Conservation (phyloP, 2,797 vertebrate genomes). For the Danio choprae region DNA sequence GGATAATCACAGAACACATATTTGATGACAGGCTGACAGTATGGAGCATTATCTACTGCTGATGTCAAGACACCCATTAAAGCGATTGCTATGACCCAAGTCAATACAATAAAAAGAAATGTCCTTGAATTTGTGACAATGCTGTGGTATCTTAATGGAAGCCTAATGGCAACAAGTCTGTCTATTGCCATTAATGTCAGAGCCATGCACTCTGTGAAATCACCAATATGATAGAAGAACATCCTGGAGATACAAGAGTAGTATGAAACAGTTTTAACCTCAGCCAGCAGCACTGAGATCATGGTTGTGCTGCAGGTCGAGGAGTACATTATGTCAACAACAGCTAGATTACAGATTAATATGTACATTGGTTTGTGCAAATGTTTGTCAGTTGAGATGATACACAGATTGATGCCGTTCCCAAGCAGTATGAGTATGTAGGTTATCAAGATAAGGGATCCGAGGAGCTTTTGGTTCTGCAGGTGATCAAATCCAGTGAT, state of each 20-base stretch:
- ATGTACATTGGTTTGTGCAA: constrained; percentile 55
- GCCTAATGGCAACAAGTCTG: constrained; percentile 51
- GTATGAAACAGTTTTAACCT: constrained; percentile 57
- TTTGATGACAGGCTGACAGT: constrained; percentile 55
- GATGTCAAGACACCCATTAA: not conserved
- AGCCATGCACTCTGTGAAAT: constrained; percentile 26
- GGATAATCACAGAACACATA: constrained; percentile 59
- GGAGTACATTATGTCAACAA: constrained; percentile 56
- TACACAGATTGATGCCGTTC: constrained; percentile 47
- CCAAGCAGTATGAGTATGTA: constrained; percentile 55
- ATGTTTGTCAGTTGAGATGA: constrained; percentile 48
- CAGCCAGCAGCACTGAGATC: constrained; percentile 37
- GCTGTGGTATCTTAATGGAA: constrained; percentile 56
- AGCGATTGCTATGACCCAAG: constrained; percentile 37
- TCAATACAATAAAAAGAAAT: constrained; percentile 21
- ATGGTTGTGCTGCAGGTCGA: constrained; percentile 44
- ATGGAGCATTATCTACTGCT: constrained; percentile 34
- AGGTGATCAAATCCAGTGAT: constrained; percentile 58
- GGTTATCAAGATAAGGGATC: constrained; percentile 49
- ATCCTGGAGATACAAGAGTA: constrained; percentile 52
- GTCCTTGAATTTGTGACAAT: constrained; percentile 50
- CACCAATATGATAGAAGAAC: constrained; percentile 55
- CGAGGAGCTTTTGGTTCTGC: constrained; percentile 53
- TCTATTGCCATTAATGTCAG: constrained; percentile 56
- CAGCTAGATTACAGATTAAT: constrained; percentile 55